Evolutionary conservation across 1,140 invertebrate genomes (phyloP), one percentile per base, ranked within the genome.

Genomic region (Neotoxoptera formosana): DNA sequence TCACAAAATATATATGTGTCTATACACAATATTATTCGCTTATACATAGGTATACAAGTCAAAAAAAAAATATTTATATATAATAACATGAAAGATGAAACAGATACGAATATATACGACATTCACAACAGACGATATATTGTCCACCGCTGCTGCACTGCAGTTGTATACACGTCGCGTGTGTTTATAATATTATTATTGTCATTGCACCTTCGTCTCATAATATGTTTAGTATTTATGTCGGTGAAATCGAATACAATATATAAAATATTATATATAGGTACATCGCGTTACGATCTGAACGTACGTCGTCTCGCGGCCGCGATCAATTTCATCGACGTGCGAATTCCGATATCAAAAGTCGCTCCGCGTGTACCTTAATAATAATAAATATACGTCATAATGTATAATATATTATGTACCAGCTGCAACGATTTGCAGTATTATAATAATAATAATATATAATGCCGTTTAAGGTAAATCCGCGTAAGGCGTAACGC

Each of bases 201-300:
- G n/a, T 23, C 25, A 41, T 84, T 25, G 34, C 41, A 48, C 34
- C 48, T 36, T 23, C 41, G 23, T 47, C 41, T n/a, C n/a, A n/a
- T n/a, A n/a, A 20, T 86, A 20, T 47, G 14, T 45, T 4, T 25
- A 86, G 21, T 7, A 41, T 41, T 41, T 47, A 86, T 88, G 88
- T 14, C 48, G 88, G 88, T 56, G 88, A 89, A 89, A 89, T 89
- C 51, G 51, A 89, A 89, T 89, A 48, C 36, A 41, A 84, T 48
- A 47, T 34, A 51, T 30, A n/a, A n/a, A 0, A 14, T 67, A 30
- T 30, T 48, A 34, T 53, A 53, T 53, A 53, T 53, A 20, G 21
- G 51, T 53, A 53, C 47, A 89, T 53, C 4, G 34, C n/a, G 30
- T 89, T 41, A 41, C 9, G 88, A 89, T 56, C 30, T 36, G 23